Evolutionary conservation across 2,888 invertebrate genomes (phyloP).

Genomic region (Troilus luridus): DNA sequence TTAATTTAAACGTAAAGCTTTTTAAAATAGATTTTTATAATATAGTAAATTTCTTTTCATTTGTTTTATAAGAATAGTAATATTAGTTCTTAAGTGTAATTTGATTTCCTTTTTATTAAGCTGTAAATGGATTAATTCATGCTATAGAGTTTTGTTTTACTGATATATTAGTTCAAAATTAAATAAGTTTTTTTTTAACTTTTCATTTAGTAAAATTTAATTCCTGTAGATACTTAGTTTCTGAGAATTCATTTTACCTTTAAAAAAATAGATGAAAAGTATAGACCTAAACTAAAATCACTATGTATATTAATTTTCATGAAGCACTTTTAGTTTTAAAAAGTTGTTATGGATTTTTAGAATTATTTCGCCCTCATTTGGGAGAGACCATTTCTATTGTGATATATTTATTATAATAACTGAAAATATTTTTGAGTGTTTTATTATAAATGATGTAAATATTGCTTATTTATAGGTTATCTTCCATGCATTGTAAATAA

Average conservation of each 20-base stretch:
- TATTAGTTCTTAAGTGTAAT: neutral
- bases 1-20: neutral
- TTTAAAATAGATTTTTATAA: constrained; percentile 11
- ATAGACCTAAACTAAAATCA: neutral
- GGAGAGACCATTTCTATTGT: constrained; percentile 31
- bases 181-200: neutral
- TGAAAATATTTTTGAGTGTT: constrained; percentile 19
- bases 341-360: neutral
- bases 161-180: neutral
- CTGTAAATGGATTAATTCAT: neutral
- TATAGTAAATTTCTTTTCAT: neutral
- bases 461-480: constrained; percentile 35
- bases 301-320: neutral
- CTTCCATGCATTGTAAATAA: constrained; percentile 31
- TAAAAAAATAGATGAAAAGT: neutral
- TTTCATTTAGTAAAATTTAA: neutral
- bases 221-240: neutral
- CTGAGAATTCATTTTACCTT: neutral
- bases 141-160: neutral
- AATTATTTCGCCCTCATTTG: neutral
- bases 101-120: neutral
- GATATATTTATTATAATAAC: constrained; percentile 45
- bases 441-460: constrained; percentile 44
- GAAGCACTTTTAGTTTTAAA: neutral
- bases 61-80: constrained; percentile 12